Evolutionary conservation across 2,113 vertebrate species (phyloP).

Genomic region (Haplochromis burtoni): DNA sequence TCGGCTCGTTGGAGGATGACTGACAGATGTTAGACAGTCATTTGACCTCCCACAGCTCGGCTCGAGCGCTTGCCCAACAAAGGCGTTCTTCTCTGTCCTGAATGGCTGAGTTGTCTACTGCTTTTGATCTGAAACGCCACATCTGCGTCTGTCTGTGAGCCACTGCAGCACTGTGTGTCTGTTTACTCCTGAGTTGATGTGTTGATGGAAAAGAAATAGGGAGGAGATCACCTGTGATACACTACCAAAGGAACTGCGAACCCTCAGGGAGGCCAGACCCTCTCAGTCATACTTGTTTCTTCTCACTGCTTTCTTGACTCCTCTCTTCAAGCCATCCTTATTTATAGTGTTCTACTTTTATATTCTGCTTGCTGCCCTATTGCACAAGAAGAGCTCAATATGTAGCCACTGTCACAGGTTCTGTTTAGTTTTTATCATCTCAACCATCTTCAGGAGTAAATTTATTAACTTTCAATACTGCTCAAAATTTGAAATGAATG

Average conservation of each 20-base stretch:
- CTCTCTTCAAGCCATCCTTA: neutral
- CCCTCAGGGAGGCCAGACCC: neutral
- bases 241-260: neutral
- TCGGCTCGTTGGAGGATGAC: conserved; percentile 27
- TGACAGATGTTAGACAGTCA: conserved; percentile 35
- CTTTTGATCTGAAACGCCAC: neutral
- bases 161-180: neutral
- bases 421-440: neutral
- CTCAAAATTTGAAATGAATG: neutral
- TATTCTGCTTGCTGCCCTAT: neutral
- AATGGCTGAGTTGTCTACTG: neutral
- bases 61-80: neutral
- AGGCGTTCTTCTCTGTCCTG: neutral
- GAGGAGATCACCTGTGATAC: neutral
- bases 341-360: neutral
- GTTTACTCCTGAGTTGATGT: neutral
- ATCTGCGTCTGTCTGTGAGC: neutral
- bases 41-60: conserved; percentile 22
- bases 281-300: neutral
- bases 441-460: neutral
- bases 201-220: neutral
- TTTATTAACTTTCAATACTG: neutral
- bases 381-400: neutral
- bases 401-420: neutral
- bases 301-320: neutral